Percentiles rank a stretch among this genome's conserved stretches.
Conservation (phyloP, 2,888 invertebrate species). For the Spisula solida region DNA sequence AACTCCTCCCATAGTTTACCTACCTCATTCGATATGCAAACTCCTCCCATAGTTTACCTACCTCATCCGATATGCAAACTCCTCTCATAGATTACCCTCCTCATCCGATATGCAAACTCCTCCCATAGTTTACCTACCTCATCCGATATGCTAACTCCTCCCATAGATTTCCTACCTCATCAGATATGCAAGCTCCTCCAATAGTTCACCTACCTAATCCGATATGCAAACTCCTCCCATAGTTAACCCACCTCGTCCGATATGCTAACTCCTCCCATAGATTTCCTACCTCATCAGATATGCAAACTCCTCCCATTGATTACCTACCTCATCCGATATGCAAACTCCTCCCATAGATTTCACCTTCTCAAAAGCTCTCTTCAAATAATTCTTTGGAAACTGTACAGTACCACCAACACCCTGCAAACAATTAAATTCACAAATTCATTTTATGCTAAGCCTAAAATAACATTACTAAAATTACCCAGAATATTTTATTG, state of each 20-base stretch:
- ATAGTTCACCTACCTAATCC: too few species aligned
- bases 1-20: constrained; percentile 94
- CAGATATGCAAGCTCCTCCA: too few species aligned
- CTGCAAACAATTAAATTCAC: constrained; percentile 83
- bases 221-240: too few species aligned
- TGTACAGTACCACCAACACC: constrained; percentile 98
- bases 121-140: constrained; percentile 92
- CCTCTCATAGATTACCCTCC: constrained; percentile 85
- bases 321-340: constrained; percentile 95
- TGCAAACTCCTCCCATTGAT: constrained; percentile 94
- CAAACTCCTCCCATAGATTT: constrained; percentile 95
- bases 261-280: too few species aligned
- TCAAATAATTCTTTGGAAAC: constrained; percentile 95
- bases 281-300: constrained; percentile 94
- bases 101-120: constrained; percentile 97
- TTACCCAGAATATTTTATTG: too few species aligned
- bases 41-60: too few species aligned
- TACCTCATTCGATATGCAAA: too few species aligned
- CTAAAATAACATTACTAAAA: too few species aligned
- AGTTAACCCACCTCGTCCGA: too few species aligned
- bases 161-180: too few species aligned
- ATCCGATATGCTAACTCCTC: too few species aligned
- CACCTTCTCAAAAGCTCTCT: constrained; percentile 93
- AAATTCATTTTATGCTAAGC: background rate
- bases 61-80: too few species aligned